Evolutionary conservation across 2,888 invertebrate species (phyloP).

Genomic region (Dynastes maya): DNA sequence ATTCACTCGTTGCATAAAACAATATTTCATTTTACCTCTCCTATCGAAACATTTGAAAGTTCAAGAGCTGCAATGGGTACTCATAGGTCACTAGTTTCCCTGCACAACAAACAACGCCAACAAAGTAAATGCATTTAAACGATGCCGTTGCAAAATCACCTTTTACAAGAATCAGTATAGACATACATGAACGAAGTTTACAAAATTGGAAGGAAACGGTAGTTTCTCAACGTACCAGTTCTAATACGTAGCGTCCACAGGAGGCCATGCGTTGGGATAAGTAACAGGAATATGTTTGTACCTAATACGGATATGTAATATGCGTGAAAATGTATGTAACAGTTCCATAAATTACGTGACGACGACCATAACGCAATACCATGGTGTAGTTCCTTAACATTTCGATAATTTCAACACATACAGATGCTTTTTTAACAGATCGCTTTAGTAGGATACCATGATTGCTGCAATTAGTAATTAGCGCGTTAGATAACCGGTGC

Average conservation of each 20-base stretch:
- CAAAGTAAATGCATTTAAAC: background rate
- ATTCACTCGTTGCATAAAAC: too few relatives aligned
- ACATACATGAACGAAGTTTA: background rate
- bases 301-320: conserved; percentile 1
- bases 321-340: conserved; percentile 16
- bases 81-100: background rate
- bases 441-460: background rate
- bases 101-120: background rate
- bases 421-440: background rate
- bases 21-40: background rate
- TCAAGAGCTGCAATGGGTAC: background rate
- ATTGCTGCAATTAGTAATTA: conserved; percentile 1
- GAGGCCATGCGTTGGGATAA: background rate
- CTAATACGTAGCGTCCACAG: background rate
- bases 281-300: conserved; percentile 4
- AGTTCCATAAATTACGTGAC: conserved; percentile 25
- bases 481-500: background rate
- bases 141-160: conserved; percentile 1
- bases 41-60: background rate
- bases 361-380: background rate
- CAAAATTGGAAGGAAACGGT: conserved; percentile 15
- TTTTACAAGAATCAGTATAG: background rate
- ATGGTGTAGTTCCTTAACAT: background rate
- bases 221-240: background rate
- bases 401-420: background rate